A percentile compares a stretch with the other conserved stretches of the same genome.
Evolutionary conservation across 2,113 vertebrate species (phyloP).

Genomic region (Caracal caracal): DNA sequence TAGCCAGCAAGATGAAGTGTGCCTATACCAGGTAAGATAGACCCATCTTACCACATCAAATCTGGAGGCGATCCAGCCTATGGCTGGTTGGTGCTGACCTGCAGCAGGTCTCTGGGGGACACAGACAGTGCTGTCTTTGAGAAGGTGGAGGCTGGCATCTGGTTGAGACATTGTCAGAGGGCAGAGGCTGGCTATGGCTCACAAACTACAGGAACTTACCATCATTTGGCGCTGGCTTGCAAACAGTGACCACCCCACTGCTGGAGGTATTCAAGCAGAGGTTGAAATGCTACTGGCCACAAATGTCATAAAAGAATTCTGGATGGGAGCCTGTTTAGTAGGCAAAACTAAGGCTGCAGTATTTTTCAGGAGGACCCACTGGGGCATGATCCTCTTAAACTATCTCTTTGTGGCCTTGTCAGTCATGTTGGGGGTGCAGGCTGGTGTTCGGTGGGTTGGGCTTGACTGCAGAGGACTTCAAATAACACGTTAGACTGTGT

Average conservation of each 20-base stretch:
- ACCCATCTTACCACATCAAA: neutral
- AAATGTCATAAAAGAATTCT: neutral
- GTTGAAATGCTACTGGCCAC: neutral
- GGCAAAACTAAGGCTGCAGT: neutral
- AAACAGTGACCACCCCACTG: neutral
- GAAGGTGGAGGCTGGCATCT: neutral
- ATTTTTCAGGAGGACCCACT: neutral
- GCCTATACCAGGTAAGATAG: neutral
- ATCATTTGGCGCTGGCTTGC: accelerated
- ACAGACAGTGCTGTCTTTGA: neutral
- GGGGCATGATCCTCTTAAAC: neutral
- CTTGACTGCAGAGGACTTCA: neutral
- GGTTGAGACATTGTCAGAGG: neutral
- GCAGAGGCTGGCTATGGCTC: neutral
- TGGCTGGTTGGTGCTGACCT: neutral
- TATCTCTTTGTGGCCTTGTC: neutral
- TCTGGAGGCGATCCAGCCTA: neutral
- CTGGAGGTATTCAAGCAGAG: neutral
- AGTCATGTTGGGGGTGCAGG: neutral
- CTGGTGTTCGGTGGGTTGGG: neutral
- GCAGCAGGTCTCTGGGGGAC: neutral
- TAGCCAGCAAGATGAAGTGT: neutral
- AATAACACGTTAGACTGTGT: neutral
- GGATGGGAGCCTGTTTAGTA: neutral
- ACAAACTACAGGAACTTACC: neutral